Evolutionary conservation across 2,113 vertebrate species (phyloP).

Genomic region (Dipodomys spectabilis): DNA sequence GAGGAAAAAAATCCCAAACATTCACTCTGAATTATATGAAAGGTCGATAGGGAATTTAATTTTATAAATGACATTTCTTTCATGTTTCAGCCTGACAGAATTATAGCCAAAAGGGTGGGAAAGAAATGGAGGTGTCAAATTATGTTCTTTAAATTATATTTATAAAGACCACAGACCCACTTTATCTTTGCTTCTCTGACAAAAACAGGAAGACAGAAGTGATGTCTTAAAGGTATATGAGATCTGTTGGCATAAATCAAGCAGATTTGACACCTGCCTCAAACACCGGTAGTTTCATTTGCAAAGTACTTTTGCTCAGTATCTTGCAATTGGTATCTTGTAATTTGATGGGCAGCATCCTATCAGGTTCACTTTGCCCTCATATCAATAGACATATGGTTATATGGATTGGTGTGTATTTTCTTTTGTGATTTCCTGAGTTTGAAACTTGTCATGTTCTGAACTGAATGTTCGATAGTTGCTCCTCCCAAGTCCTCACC

Average conservation of each 20-base stretch:
- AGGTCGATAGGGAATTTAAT: conserved; percentile 61
- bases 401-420: too few relatives aligned
- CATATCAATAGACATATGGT: too few relatives aligned
- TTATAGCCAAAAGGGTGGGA: not conserved
- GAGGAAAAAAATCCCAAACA: conserved; percentile 48
- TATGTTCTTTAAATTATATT: conserved; percentile 59
- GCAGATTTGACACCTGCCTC: not conserved
- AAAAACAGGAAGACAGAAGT: not conserved
- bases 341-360: too few relatives aligned
- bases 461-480: too few relatives aligned
- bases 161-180: conserved; percentile 40
- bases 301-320: too few relatives aligned
- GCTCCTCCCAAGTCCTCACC: too few relatives aligned
- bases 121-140: not conserved
- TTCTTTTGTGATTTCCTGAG: too few relatives aligned
- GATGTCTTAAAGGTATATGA: conserved; percentile 52
- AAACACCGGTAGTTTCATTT: too few relatives aligned
- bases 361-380: too few relatives aligned
- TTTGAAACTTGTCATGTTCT: too few relatives aligned
- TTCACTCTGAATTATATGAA: conserved; percentile 63
- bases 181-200: not conserved
- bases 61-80: conserved; percentile 67
- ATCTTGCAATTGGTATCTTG: too few relatives aligned
- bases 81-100: not conserved
- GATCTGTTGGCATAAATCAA: conserved; percentile 55